These are phyloP conservation scores for Geococcyx californianus DNA, from an alignment of 2,113 vertebrate genomes.

Conservation along the genomic window DNA sequence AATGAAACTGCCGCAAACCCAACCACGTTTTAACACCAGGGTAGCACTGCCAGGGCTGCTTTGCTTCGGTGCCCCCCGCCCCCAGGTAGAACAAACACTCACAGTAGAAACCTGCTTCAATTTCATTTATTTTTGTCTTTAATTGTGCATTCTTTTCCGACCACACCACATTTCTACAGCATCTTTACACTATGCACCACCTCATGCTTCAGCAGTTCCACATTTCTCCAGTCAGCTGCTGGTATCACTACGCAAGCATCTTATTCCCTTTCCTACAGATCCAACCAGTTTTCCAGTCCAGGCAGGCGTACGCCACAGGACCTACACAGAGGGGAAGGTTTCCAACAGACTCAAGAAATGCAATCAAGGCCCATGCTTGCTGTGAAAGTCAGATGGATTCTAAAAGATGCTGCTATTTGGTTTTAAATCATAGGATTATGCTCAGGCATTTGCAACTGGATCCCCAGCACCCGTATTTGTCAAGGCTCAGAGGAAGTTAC, in stretches of 20 bases:
- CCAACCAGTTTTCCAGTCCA: neutral
- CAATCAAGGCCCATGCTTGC: neutral
- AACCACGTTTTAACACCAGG: accelerated
- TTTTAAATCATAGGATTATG: neutral
- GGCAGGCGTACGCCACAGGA: neutral
- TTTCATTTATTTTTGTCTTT: conserved; percentile 58
- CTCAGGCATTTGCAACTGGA: conserved; percentile 36
- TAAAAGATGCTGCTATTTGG: neutral
- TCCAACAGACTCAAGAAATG: neutral
- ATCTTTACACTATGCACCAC: neutral
- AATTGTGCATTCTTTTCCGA: conserved; percentile 25
- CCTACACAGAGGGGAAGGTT: neutral
- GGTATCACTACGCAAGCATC: accelerated
- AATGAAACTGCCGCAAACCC: neutral
- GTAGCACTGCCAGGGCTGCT: neutral
- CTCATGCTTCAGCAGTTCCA: neutral
- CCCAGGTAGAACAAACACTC: neutral
- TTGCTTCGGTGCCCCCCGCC: neutral
- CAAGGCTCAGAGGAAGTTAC: conserved; percentile 53
- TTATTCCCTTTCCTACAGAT: neutral
- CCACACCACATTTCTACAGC: neutral
- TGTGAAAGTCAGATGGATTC: neutral
- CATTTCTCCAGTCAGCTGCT: neutral
- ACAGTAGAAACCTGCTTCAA: neutral
- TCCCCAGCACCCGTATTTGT: conserved; percentile 28